Evolutionary conservation across 1,140 invertebrate species (phyloP).

Genomic region (Drosophila bocki): DNA sequence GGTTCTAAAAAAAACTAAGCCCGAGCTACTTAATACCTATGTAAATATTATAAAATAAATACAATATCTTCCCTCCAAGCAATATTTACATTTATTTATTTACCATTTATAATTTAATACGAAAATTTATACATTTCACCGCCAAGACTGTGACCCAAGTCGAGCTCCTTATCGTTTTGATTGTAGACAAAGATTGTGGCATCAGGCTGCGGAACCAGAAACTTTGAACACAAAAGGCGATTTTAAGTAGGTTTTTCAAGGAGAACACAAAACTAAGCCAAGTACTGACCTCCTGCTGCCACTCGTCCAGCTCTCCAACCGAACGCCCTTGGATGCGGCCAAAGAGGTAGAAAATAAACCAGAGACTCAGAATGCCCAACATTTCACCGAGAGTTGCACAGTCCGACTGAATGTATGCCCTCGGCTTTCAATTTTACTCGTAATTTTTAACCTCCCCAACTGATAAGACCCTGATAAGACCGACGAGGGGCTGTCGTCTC

Average conservation of each 20-base stretch:
- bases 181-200: constrained; percentile 57
- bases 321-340: constrained; percentile 52
- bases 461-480: constrained; percentile 50
- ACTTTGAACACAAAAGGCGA: not conserved
- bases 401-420: constrained; percentile 18
- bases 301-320: constrained; percentile 5
- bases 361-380: constrained; percentile 34
- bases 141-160: not conserved
- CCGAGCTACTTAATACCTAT: not conserved
- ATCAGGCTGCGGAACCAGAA: constrained; percentile 43
- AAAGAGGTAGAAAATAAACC: constrained; percentile 43
- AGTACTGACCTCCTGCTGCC: constrained; percentile 45
- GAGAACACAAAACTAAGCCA: not conserved
- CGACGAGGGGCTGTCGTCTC: not conserved
- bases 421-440: constrained; percentile 1
- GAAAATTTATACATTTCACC: not conserved
- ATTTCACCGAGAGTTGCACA: constrained; percentile 38
- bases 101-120: not conserved
- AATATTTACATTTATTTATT: not conserved
- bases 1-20: constrained; percentile 34
- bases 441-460: not conserved
- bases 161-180: constrained; percentile 21
- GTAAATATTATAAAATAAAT: not conserved
- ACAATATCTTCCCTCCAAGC: not conserved
- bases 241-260: not conserved